Conservation (phyloP, 2,113 vertebrate species). For the Sturnira hondurensis region DNA sequence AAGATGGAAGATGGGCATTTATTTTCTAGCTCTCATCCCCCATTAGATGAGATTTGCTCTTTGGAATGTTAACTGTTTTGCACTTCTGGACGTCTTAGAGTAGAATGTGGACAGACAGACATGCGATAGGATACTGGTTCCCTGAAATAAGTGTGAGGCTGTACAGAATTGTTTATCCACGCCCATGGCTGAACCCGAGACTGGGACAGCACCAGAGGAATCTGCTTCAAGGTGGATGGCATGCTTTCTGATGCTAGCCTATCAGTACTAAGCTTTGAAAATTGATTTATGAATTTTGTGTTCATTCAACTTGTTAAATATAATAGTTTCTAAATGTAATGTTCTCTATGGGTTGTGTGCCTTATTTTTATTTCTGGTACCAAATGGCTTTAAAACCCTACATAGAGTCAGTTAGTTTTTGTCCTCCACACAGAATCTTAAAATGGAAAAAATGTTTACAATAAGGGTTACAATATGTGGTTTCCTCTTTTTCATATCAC, state of each 20-base stretch:
- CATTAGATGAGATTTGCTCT: background rate
- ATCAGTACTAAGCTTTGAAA: background rate
- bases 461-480: background rate
- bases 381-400: background rate
- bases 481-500: background rate
- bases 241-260: background rate
- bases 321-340: background rate
- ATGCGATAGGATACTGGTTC: background rate
- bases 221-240: background rate
- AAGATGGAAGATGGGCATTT: background rate
- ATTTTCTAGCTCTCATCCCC: background rate
- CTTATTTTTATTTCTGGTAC: background rate
- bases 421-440: background rate
- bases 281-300: conserved; percentile 4
- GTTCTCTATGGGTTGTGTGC: background rate
- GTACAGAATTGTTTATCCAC: background rate
- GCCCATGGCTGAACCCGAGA: background rate
- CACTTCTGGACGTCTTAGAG: background rate
- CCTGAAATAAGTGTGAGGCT: background rate
- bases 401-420: background rate
- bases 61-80: background rate
- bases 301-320: background rate
- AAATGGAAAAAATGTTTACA: background rate
- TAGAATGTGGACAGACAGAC: background rate
- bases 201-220: background rate